Evolutionary conservation across 1,140 invertebrate genomes (phyloP).

Genomic region (Bombus pyrosoma): DNA sequence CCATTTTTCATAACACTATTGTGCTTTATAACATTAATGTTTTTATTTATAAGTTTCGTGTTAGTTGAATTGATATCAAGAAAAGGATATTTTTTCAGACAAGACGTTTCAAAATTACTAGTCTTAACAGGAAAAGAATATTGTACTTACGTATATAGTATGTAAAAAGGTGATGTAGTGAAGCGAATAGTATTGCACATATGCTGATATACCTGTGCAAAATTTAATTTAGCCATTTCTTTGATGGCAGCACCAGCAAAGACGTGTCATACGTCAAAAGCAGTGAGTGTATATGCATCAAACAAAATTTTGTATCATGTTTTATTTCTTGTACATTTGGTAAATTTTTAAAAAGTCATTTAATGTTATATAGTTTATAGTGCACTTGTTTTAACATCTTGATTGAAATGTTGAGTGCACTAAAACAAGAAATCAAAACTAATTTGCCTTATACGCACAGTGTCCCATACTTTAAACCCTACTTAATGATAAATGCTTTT

Average conservation of each 20-base stretch:
- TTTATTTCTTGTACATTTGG: background rate
- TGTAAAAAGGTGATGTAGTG: background rate
- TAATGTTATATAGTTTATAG: background rate
- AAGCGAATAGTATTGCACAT: background rate
- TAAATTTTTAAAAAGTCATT: background rate
- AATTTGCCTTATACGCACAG: background rate
- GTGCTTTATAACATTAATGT: background rate
- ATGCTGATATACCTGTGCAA: background rate
- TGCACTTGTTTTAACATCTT: background rate
- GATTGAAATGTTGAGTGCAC: background rate
- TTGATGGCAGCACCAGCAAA: slow-evolving; percentile 39
- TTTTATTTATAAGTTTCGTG: background rate
- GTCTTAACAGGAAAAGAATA: background rate
- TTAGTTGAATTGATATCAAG: background rate
- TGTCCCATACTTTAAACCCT: slow-evolving; percentile 7
- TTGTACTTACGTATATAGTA: no score
- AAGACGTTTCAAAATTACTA: background rate
- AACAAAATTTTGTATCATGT: background rate
- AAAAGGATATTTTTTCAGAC: background rate
- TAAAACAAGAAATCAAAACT: background rate
- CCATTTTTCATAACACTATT: background rate
- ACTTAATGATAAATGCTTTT: background rate
- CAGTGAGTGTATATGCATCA: slow-evolving; percentile 8
- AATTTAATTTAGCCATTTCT: slow-evolving; percentile 42
- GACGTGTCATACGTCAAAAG: slow-evolving; percentile 50